These are phyloP conservation scores for Cyanoramphus novaezelandiae DNA, from an alignment of 2,113 vertebrate genomes.

Conservation along the genomic window DNA sequence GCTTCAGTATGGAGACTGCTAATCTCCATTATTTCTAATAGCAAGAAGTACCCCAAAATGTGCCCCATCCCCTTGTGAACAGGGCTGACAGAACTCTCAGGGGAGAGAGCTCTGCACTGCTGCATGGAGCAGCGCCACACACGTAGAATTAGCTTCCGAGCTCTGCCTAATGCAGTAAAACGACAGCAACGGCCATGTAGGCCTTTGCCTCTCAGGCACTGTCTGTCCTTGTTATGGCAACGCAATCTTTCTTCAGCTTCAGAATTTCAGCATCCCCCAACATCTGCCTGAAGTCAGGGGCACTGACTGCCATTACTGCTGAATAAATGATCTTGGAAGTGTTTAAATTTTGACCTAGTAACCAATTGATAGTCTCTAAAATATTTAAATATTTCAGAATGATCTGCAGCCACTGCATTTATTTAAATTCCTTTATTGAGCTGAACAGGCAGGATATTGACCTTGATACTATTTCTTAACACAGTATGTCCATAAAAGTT, in stretches of 20 bases:
- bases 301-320: not conserved
- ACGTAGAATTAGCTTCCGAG: not conserved
- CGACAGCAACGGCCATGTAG: not conserved
- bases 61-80: not conserved
- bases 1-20: not conserved
- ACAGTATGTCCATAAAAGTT: not conserved
- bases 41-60: not conserved
- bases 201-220: not conserved
- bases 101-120: not conserved
- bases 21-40: not conserved
- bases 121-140: not conserved
- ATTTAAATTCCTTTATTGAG: not conserved
- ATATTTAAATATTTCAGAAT: not conserved
- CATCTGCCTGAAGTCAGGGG: not conserved
- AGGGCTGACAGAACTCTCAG: not conserved
- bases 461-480: not conserved
- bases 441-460: not conserved
- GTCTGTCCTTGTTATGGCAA: not conserved
- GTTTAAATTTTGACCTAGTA: not conserved
- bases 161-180: not conserved
- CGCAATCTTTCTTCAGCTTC: not conserved
- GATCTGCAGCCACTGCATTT: not conserved
- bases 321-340: not conserved
- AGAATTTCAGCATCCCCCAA: not conserved
- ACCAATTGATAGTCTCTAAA: not conserved